Evolutionary conservation across 2,113 vertebrate genomes (phyloP), one percentile per base, ranked within the genome.

Genomic region (Chaenocephalus aceratus): DNA sequence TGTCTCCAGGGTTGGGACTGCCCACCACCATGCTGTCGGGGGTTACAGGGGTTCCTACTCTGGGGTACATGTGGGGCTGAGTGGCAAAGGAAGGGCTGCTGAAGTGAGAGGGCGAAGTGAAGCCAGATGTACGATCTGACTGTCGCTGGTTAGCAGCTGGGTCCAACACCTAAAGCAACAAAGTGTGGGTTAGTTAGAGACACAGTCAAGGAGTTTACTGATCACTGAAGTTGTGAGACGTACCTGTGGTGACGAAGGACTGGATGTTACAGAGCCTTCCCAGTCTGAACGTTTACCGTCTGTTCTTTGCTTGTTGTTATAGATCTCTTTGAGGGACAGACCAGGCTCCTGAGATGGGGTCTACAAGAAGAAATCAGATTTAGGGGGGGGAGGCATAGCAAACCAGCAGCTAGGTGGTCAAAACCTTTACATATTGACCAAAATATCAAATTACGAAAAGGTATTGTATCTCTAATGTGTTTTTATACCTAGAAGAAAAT

Each of bases 261-360:
- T 94, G 36, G 95, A 91, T 11, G 86, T 93, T n/a, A 88, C 91
- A 15, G 84, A 88, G 80, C 92, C 91, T 21, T 94, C 93, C 92
- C 94, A 94, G 73, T 94, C 95, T 16, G 92, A 85, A 48, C 84
- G 88, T 69, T 94, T 96, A 72, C 91, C 82, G 16, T 90, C 95
- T 30, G 93, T 91, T 70, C 73, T 96, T 79, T 96, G 96, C 81
- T 96, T 97, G 92, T 90, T 95, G 80, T 95, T 93, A 87, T 98
- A 98, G 91, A 98, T 96, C 83, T 98, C 96, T 91, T 93, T 96
- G 86, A 99, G 93, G 46, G 96, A 97, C 12, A 95, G 94, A 34
- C 66, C 88, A 66, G 93, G 90, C 82, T 95, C 94, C 79, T 90
- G 91, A 86, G 90, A 69, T 57, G 91, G 88, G 70, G 88, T 91